These are phyloP conservation scores for Pomatostomus ruficeps DNA, from an alignment of 2,113 vertebrate species.

Conservation along the genomic window DNA sequence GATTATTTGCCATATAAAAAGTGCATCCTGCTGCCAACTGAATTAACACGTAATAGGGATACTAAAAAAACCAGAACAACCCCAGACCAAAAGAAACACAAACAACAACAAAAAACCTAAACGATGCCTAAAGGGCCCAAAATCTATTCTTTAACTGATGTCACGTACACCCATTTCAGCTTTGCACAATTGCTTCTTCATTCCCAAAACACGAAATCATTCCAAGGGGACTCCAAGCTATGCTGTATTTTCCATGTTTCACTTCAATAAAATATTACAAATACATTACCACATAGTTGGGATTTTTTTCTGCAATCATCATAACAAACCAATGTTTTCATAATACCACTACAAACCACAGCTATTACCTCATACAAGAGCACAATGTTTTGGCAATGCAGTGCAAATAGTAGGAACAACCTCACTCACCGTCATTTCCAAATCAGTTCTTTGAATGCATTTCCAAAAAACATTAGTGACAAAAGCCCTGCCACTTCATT, in stretches of 20 bases:
- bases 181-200: slow-evolving; percentile 33
- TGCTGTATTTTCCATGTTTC: slow-evolving; percentile 15
- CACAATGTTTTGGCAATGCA: neutral
- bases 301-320: slow-evolving; percentile 38
- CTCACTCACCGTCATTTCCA: neutral
- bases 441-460: neutral
- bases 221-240: neutral
- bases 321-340: slow-evolving; percentile 27
- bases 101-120: neutral
- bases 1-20: neutral
- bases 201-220: slow-evolving; percentile 3
- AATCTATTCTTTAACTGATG: neutral
- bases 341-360: neutral
- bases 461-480: neutral
- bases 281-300: slow-evolving; percentile 15
- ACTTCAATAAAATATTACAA: slow-evolving; percentile 50
- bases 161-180: neutral
- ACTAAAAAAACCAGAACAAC: neutral
- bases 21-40: neutral
- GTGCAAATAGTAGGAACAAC: slow-evolving; percentile 7
- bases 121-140: neutral
- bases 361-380: slow-evolving; percentile 21
- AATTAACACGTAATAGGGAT: neutral
- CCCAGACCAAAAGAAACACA: neutral
- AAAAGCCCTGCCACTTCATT: neutral